phyloP scores from a whole-genome alignment of 1,140 invertebrate genomes.

The Odontomachus brunneus region DNA sequence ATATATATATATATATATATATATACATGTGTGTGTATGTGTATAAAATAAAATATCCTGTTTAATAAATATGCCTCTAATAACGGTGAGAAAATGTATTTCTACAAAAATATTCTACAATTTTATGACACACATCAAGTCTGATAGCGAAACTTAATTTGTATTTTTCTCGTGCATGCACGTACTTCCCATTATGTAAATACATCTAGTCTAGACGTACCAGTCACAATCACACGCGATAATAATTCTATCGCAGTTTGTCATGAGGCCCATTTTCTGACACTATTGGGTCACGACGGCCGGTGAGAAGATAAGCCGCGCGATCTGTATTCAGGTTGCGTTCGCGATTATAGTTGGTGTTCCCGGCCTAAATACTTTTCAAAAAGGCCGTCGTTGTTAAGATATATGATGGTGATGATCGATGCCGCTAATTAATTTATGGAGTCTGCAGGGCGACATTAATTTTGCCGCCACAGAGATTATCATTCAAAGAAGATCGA shows the following conservation, averaged over 20 bases:
- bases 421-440: background rate
- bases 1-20: no score
- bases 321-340: constrained; percentile 49
- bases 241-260: constrained; percentile 40
- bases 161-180: constrained; percentile 26
- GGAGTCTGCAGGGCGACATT: background rate
- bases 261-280: constrained; percentile 34
- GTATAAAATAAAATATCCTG: no score
- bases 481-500: background rate
- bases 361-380: constrained; percentile 47
- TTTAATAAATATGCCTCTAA: background rate
- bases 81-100: no score
- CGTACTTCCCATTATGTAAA: constrained; percentile 44
- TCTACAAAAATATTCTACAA: background rate
- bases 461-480: background rate
- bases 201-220: constrained; percentile 25
- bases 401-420: background rate
- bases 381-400: background rate
- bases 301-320: constrained; percentile 28
- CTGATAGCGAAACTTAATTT: constrained; percentile 20
- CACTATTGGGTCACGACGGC: constrained; percentile 28
- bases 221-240: background rate
- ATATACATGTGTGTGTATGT: no score
- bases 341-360: constrained; percentile 37
- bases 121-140: background rate